These are phyloP conservation scores for Gymnogyps californianus DNA, from an alignment of 2,113 vertebrate genomes.

Conservation along the genomic window DNA sequence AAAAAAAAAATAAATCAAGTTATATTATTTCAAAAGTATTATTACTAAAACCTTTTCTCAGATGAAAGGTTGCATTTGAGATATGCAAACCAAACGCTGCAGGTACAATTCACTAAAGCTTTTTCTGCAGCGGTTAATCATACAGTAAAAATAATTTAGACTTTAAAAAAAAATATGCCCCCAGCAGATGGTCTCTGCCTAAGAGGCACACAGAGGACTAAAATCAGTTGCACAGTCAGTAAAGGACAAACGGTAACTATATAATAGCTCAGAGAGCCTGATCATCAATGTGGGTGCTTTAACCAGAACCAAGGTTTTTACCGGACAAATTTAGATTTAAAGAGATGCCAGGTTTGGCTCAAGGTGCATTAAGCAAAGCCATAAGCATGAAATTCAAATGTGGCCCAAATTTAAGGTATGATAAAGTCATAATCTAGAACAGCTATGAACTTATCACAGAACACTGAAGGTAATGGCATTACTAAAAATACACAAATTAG, in stretches of 20 bases:
- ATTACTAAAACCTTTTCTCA: neutral
- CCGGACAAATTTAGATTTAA: neutral
- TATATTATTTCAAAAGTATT: neutral
- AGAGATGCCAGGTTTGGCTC: neutral
- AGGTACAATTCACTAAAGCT: neutral
- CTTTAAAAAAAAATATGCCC: neutral
- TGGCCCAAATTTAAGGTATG: neutral
- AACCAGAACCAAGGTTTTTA: neutral
- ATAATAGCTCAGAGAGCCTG: neutral
- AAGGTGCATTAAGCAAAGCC: neutral
- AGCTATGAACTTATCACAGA: neutral
- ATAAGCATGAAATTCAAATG: neutral
- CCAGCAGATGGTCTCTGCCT: neutral
- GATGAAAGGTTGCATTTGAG: neutral
- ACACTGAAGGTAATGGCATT: neutral
- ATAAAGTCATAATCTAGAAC: neutral
- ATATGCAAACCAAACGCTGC: neutral
- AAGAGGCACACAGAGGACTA: neutral
- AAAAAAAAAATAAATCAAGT: neutral
- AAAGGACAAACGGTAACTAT: neutral
- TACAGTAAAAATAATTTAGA: neutral
- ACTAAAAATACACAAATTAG: neutral
- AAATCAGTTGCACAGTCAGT: neutral
- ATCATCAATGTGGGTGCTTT: neutral
- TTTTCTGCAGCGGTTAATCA: neutral